Evolutionary conservation across 2,113 vertebrate species (phyloP).

Genomic region (Catharus minimus): DNA sequence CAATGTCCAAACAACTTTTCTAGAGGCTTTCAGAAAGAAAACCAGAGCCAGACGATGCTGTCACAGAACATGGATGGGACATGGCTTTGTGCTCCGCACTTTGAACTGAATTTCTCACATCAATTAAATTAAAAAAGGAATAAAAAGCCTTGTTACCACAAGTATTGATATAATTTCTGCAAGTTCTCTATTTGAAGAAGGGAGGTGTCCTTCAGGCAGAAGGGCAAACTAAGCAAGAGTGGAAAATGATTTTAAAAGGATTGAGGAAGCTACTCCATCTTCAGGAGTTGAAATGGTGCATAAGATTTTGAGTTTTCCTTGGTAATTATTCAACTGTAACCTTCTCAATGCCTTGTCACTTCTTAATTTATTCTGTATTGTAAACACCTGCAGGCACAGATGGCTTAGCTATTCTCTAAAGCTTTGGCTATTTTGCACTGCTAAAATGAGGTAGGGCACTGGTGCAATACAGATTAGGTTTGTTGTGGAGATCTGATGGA

Average conservation of each 20-base stretch:
- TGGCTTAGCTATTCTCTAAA: conserved; percentile 62
- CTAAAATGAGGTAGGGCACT: conserved; percentile 34
- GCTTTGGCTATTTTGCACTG: conserved; percentile 59
- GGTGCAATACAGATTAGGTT: conserved; percentile 25
- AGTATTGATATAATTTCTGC: not conserved
- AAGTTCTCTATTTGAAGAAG: not conserved
- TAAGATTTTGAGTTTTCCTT: conserved; percentile 33
- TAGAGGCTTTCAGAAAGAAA: not conserved
- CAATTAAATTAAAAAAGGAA: not conserved
- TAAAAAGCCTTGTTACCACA: not conserved
- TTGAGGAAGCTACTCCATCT: not conserved
- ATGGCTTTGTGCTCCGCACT: not conserved
- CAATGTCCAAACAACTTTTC: not conserved
- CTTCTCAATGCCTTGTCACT: conserved; percentile 59
- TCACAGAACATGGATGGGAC: not conserved
- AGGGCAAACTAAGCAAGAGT: not conserved
- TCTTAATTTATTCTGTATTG: conserved; percentile 62
- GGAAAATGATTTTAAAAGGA: conserved; percentile 1
- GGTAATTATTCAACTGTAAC: conserved; percentile 65
- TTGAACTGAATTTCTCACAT: not conserved
- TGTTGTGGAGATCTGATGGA: not conserved
- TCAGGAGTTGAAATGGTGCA: not conserved
- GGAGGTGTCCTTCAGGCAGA: conserved; percentile 7
- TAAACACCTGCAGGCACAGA: conserved; percentile 65
- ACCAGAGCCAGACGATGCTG: not conserved